Base-by-base conservation (phyloP, 2,113 vertebrate species). In the Balaeniceps rex region DNA sequence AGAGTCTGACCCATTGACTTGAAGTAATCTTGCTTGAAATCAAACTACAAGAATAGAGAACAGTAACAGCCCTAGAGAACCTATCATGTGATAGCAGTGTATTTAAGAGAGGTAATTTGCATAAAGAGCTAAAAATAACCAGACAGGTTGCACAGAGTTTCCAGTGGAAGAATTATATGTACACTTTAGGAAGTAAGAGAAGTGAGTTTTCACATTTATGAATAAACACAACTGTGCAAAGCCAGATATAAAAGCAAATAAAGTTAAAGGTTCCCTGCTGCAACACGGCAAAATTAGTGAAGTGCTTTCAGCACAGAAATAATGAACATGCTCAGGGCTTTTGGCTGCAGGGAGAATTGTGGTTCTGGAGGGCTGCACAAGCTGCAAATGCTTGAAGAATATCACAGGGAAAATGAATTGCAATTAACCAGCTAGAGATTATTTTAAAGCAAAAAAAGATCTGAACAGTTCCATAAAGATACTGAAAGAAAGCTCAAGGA, bases 181-280 rank as follows among this genome's bases (percentile, higher is more conserved):
- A 77, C 10, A 12, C 28, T 96, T 84, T 13, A 76, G 46, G 87
- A 96, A 90, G 46, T 58, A 86, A 66, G 82, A 81, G 49, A 69
- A 91, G 69, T 82, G 63, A 61, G 19, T 90, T 94, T 71, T 88
- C 38, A 72, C 51, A 61, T 88, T 87, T 54, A 54, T 93, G 93
- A 77, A 87, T 69, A 69, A 91, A 47, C 46, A 34, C 6, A 28
- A 44, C 51, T 71, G 76, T 88, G 64, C 28, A 88, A 93, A 96
- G 24, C 31, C 52, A 78, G 34, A 36, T 82, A 75, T 75, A 75
- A 95, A 91, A 89, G 69, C 87, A 95, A 96, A 95, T 86, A 86
- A 81, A 86, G 60, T 42, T 93, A 82, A 90, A 92, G 80, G 31
- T 85, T 94, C 77, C 83, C 94, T 89, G 79, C 86, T 95, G 94